Percentiles rank a stretch among this genome's conserved stretches.
phyloP scores from a whole-genome alignment of 2,888 invertebrate species.

The Torymus auratus region DNA sequence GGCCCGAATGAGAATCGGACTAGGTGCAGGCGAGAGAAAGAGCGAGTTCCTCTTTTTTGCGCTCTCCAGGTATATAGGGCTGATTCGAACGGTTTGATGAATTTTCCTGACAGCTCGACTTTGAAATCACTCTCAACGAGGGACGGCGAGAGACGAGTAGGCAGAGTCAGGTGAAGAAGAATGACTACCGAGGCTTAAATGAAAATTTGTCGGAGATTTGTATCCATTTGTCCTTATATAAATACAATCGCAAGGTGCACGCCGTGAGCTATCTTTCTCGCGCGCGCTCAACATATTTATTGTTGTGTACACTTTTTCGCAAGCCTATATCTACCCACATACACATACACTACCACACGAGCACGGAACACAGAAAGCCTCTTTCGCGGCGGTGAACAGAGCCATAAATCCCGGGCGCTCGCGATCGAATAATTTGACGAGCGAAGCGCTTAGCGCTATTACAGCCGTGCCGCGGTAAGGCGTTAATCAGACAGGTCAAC shows the following conservation, averaged over 20 bases:
- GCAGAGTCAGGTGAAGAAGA: neutral
- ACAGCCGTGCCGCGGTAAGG: neutral
- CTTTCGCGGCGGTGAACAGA: neutral
- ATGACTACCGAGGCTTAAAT: neutral
- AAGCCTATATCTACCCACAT: neutral
- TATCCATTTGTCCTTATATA: slow-evolving; percentile 21
- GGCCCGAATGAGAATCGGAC: slow-evolving; percentile 3
- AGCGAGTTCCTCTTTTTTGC: neutral
- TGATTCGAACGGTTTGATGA: neutral
- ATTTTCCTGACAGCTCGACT: neutral
- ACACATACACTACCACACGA: too few species aligned
- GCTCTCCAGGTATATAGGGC: neutral
- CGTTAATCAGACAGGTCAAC: slow-evolving; percentile 57
- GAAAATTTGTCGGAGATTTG: slow-evolving; percentile 12
- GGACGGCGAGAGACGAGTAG: neutral
- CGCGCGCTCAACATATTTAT: neutral
- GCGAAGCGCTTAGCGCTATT: too few species aligned
- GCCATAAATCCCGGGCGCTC: slow-evolving; percentile 1
- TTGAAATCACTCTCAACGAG: neutral
- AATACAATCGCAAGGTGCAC: neutral
- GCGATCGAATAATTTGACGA: too few species aligned
- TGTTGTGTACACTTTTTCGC: slow-evolving; percentile 7
- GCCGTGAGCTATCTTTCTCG: too few species aligned
- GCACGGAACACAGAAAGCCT: neutral
- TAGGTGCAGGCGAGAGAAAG: too few species aligned